These are phyloP conservation scores for Miltochrista miniata DNA, from an alignment of 2,888 invertebrate genomes.

Conservation along the genomic window DNA sequence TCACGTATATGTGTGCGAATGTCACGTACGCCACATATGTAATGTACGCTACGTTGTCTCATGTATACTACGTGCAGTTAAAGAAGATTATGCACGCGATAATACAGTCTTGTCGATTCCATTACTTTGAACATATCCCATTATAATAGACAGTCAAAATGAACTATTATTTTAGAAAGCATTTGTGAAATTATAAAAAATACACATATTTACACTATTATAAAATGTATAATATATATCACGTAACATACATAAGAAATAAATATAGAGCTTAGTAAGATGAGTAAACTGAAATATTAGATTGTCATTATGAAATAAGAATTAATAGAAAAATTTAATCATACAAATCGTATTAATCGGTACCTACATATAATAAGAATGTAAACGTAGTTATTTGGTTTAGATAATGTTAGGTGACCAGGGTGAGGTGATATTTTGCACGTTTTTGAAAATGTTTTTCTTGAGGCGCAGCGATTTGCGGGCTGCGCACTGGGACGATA, in stretches of 20 bases:
- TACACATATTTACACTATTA: slow-evolving; percentile 81
- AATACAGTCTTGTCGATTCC: slow-evolving; percentile 38
- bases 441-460: slow-evolving; percentile 83
- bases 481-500: slow-evolving; percentile 67
- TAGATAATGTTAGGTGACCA: slow-evolving; percentile 83
- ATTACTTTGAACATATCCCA: slow-evolving; percentile 56
- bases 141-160: slow-evolving; percentile 48
- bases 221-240: slow-evolving; percentile 79
- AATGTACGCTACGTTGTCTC: too few species aligned
- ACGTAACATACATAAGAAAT: slow-evolving; percentile 72
- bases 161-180: slow-evolving; percentile 62
- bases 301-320: slow-evolving; percentile 73
- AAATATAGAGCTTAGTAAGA: slow-evolving; percentile 83
- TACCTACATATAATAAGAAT: slow-evolving; percentile 72
- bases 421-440: slow-evolving; percentile 84
- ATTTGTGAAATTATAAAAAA: slow-evolving; percentile 66
- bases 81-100: slow-evolving; percentile 20
- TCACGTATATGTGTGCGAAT: neutral
- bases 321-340: slow-evolving; percentile 74
- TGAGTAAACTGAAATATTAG: slow-evolving; percentile 72
- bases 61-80: neutral
- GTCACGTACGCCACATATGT: too few species aligned
- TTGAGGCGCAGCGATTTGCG: slow-evolving; percentile 71
- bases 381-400: slow-evolving; percentile 78
- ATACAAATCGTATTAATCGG: slow-evolving; percentile 75